Percentiles rank a stretch among this genome's conserved stretches.
Conservation (phyloP, 2,797 vertebrate species). For the Chelmon rostratus region DNA sequence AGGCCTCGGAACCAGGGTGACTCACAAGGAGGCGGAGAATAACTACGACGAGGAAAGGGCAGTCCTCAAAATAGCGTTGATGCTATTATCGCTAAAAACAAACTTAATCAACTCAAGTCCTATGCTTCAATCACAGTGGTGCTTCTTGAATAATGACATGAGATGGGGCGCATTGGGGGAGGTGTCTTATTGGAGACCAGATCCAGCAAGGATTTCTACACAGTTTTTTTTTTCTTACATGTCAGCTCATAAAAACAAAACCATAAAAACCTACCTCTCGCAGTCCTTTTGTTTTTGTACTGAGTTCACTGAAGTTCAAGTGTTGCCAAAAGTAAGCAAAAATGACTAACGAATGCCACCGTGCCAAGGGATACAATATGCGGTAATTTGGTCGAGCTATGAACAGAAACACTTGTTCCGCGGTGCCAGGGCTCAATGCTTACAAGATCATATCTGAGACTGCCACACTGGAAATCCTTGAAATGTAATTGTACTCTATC, state of each 20-base stretch:
- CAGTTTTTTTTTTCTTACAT: constrained; percentile 16
- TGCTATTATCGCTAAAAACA: constrained; percentile 30
- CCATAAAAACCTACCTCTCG: constrained; percentile 48
- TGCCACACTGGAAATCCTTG: constrained; percentile 32
- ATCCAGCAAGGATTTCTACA: constrained; percentile 33
- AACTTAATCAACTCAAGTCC: constrained; percentile 14
- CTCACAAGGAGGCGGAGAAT: constrained; percentile 16
- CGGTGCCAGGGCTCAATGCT: constrained; percentile 10
- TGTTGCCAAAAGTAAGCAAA: constrained; percentile 47
- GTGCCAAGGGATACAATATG: constrained; percentile 48
- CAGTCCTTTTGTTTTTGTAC: constrained; percentile 40
- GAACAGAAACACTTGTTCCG: constrained; percentile 41
- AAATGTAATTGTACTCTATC: constrained; percentile 52
- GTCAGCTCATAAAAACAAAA: constrained; percentile 60
- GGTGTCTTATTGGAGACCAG: constrained; percentile 51
- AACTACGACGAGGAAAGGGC: neutral
- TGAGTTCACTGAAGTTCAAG: constrained; percentile 46
- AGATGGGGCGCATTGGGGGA: constrained; percentile 22
- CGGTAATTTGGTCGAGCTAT: constrained; percentile 37
- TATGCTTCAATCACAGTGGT: constrained; percentile 38
- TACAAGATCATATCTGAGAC: constrained; percentile 47
- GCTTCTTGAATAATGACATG: constrained; percentile 54
- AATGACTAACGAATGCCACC: constrained; percentile 47
- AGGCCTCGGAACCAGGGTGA: constrained; percentile 47
- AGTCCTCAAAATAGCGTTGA: constrained; percentile 17